Evolutionary conservation across 1,140 invertebrate genomes (phyloP).

Genomic region (Diorhabda sublineata): DNA sequence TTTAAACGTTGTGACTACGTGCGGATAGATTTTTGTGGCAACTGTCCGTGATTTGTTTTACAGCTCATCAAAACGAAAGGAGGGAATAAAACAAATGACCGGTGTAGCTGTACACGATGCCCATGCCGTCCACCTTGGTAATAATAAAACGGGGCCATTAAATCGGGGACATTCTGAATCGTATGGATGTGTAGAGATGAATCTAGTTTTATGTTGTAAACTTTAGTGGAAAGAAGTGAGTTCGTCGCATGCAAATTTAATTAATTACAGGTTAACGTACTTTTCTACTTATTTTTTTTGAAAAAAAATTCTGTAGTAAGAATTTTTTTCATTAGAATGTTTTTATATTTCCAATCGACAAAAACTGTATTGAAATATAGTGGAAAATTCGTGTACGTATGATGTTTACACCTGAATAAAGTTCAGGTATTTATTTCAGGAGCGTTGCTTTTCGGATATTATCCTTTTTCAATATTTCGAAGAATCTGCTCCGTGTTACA

Average conservation of each 20-base stretch:
- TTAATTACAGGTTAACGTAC: not conserved
- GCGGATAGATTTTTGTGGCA: not conserved
- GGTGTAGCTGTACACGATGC: slow-evolving; percentile 4
- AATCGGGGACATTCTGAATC: slow-evolving; percentile 4
- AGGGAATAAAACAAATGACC: slow-evolving; percentile 16
- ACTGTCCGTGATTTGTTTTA: slow-evolving; percentile 16
- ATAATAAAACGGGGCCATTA: slow-evolving; percentile 14
- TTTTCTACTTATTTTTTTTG: not conserved
- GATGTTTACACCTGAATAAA: too few relatives aligned
- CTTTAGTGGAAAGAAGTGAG: not conserved
- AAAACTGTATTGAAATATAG: too few relatives aligned
- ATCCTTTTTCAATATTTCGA: too few relatives aligned
- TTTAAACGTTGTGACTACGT: too few relatives aligned
- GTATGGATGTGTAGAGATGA: slow-evolving; percentile 1
- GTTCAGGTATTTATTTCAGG: too few relatives aligned
- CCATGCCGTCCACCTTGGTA: slow-evolving; percentile 9
- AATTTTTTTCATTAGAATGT: too few relatives aligned
- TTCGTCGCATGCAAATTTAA: not conserved
- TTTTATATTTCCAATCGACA: too few relatives aligned
- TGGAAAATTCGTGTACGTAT: too few relatives aligned
- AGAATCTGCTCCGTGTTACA: too few relatives aligned
- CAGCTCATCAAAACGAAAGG: slow-evolving; percentile 17
- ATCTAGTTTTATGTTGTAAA: not conserved
- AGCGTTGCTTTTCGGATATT: too few relatives aligned
- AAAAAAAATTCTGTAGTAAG: too few relatives aligned